Percentiles rank a stretch among this genome's conserved stretches.
phyloP scores from a whole-genome alignment of 2,797 vertebrate genomes.

The Aselliscus stoliczkanus region DNA sequence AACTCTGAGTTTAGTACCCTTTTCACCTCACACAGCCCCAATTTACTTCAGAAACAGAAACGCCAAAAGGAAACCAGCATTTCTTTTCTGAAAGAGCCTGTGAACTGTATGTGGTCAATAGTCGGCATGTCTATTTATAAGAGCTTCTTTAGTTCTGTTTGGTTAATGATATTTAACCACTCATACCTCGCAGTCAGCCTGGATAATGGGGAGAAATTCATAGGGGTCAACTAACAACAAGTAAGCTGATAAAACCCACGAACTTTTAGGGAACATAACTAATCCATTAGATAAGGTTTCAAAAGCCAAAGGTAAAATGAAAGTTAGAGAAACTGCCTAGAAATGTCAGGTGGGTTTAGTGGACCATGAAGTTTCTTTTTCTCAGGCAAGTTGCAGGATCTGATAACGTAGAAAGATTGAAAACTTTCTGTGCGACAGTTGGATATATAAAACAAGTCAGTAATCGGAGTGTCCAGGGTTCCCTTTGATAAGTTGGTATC shows the following conservation, averaged over 20 bases:
- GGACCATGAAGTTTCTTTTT: not conserved
- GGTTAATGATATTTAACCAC: conserved; percentile 62
- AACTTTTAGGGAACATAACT: conserved; percentile 27
- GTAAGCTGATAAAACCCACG: conserved; percentile 43
- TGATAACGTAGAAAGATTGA: not conserved
- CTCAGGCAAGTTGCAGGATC: not conserved
- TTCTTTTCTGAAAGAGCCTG: not conserved
- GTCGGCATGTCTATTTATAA: conserved; percentile 23
- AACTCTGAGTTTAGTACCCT: not conserved
- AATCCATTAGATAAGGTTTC: conserved; percentile 42
- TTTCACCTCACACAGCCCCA: not conserved
- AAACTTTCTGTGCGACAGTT: not conserved
- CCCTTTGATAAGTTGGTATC: conserved; percentile 15
- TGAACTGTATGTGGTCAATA: conserved; percentile 16
- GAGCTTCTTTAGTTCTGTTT: conserved; percentile 25
- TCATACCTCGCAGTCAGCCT: not conserved
- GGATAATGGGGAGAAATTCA: conserved; percentile 37
- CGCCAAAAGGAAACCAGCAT: not conserved
- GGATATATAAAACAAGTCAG: not conserved
- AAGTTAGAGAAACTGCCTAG: conserved; percentile 42
- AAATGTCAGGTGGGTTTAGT: not conserved
- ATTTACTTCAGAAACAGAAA: conserved; percentile 26
- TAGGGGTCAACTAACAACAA: conserved; percentile 43
- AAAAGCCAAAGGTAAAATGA: conserved; percentile 47
- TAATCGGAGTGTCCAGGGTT: not conserved